Base-by-base conservation (phyloP, 2,797 vertebrate species). In the Hippoglossus hippoglossus region DNA sequence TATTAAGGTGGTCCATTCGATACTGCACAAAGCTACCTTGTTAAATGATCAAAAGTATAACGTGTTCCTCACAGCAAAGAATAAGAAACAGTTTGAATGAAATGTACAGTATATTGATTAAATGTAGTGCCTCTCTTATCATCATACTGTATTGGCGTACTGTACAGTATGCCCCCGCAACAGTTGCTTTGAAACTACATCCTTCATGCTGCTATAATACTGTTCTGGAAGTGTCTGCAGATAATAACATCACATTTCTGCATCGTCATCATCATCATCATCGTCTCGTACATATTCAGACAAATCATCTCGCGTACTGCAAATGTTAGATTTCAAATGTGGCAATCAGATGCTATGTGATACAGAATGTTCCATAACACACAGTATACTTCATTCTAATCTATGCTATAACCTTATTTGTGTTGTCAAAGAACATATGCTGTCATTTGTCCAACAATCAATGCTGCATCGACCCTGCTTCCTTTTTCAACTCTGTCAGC, bases 51-150 rank as follows among this genome's bases (percentile, higher is more conserved):
- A 65, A 46, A 67, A 76, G 41, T 61, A 44, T 50, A 41, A 73
- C 31, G 64, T 62, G 61, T 64, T 79, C 74, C 60, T 83, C 67
- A 55, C 59, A 71, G 72, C 53, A 58, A 68, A 52, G 62, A 73
- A 67, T 26, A 61, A 76, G 66, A 84, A 83, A 76, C 64, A 67
- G 87, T 88, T 75, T 91, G 86, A 91, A 87, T 81, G 64, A 86
- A 78, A 81, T 90, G 77, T 88, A 56, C 26, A 56, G 28, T 31
- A 86, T 85, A 81, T 80, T 75, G 65, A 87, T 81, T 77, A 63
- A 79, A 87, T 91, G 85, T 92, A 92, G 94, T 94, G 92, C 93
- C 94, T 94, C 90, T 93, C 79, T 86, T 90, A 88, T 92, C 79
- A 73, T 73, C 89, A 82, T 86, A 77, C 87, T 89, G 84, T 82